phyloP scores from a whole-genome alignment of 2,797 vertebrate genomes.

The Astyanax mexicanus region DNA sequence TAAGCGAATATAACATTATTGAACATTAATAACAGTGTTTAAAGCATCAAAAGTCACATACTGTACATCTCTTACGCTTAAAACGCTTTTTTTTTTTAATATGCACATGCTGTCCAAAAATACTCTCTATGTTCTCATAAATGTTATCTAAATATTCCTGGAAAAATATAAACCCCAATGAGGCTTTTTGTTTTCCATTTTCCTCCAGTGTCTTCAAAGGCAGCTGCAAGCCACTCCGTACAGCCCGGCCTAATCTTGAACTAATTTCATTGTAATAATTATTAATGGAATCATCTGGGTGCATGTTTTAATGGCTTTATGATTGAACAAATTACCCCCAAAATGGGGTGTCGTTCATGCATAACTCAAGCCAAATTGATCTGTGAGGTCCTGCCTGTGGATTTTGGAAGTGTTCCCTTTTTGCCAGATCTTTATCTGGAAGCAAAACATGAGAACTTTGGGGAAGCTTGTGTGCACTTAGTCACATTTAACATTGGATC shows the following conservation, averaged over 20 bases:
- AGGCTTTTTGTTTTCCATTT: conserved; percentile 15
- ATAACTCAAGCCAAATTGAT: conserved; percentile 32
- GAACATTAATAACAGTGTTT: too few species aligned
- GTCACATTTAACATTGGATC: background rate
- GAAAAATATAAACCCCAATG: background rate
- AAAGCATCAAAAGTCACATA: background rate
- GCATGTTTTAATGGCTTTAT: conserved; percentile 42
- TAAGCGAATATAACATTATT: too few species aligned
- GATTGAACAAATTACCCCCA: conserved; percentile 53
- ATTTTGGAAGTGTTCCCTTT: conserved; percentile 39
- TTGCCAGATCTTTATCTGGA: conserved; percentile 45
- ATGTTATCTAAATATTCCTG: background rate
- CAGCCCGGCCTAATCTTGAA: background rate
- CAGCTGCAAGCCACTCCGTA: background rate
- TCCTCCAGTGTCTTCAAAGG: conserved; percentile 8
- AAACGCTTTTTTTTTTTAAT: background rate
- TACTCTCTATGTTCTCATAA: background rate
- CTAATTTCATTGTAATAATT: conserved; percentile 15
- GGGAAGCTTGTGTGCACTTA: background rate
- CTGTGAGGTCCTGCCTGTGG: conserved; percentile 29
- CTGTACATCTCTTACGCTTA: background rate
- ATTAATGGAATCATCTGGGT: conserved; percentile 41
- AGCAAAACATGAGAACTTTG: conserved; percentile 37
- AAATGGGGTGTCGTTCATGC: conserved; percentile 44
- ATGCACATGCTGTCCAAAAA: background rate